Evolutionary conservation across 2,113 vertebrate genomes (phyloP).

Genomic region (Lepidiolamprologus cunningtoni): DNA sequence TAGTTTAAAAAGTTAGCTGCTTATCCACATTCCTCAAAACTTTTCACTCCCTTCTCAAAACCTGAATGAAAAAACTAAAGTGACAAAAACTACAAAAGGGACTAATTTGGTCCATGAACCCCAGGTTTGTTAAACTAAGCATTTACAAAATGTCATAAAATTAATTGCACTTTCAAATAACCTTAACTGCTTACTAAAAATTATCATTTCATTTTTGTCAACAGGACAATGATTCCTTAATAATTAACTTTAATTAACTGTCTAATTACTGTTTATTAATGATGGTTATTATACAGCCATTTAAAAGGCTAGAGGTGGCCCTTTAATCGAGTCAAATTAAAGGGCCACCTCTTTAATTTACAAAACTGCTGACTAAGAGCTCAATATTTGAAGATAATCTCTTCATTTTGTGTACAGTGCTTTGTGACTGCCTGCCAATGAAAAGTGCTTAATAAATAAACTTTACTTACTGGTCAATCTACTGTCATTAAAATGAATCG

Average conservation of each 20-base stretch:
- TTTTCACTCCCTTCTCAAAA: neutral
- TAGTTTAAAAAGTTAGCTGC: neutral
- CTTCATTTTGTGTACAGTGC: neutral
- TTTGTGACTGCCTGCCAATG: neutral
- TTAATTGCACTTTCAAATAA: neutral
- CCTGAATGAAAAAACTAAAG: neutral
- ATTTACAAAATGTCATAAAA: neutral
- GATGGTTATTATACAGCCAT: neutral
- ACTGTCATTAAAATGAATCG: neutral
- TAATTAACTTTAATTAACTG: neutral
- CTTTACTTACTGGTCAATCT: neutral
- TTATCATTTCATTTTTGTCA: neutral
- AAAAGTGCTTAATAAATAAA: neutral
- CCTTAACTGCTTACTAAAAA: neutral
- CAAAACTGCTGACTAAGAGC: neutral
- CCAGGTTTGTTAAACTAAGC: neutral
- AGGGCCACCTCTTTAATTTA: neutral
- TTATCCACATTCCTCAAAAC: neutral
- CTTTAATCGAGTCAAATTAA: neutral
- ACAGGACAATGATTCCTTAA: neutral
- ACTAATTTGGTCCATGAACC: neutral
- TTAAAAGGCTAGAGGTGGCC: neutral
- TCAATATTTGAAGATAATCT: neutral
- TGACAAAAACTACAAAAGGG: neutral
- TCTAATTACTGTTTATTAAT: neutral